Evolutionary conservation across 64 coral and sea anemone genomes (phyloP).

Genomic region (Dendronephthya gigantea): DNA sequence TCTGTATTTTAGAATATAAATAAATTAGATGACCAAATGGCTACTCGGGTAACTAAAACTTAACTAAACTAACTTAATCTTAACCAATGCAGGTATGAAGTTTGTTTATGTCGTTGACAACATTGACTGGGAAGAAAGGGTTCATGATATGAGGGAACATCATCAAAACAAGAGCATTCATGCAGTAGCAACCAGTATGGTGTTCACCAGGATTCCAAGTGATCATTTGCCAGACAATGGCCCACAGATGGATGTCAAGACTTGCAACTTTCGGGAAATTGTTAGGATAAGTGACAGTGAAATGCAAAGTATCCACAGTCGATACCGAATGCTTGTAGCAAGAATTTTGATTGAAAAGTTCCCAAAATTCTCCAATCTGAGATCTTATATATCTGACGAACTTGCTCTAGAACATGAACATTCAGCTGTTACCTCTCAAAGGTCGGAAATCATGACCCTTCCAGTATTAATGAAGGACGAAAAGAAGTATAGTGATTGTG

Average conservation of each 20-base stretch:
- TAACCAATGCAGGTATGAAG: conserved; percentile 20
- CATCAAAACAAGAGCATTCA: background rate
- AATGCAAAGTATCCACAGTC: no score
- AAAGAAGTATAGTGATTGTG: background rate
- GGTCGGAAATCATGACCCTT: no score
- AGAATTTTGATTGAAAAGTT: no score
- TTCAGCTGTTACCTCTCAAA: no score
- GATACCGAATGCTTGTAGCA: no score
- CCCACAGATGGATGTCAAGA: background rate
- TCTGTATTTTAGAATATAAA: no score
- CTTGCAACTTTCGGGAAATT: no score
- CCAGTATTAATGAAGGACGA: background rate
- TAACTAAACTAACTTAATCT: no score
- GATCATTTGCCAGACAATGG: background rate
- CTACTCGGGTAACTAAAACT: no score
- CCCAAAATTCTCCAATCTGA: background rate
- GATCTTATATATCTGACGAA: background rate
- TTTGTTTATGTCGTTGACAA: conserved; percentile 62
- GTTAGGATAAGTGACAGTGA: no score
- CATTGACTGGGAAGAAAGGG: conserved; percentile 46
- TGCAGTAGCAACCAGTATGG: background rate
- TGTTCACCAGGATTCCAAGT: conserved; percentile 30
- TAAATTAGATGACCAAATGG: no score
- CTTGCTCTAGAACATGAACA: no score
- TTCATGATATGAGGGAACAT: conserved; percentile 35